Evolutionary conservation across 2,888 invertebrate species (phyloP), one percentile per base, ranked within the genome.

Genomic region (Frankliniella intonsa): DNA sequence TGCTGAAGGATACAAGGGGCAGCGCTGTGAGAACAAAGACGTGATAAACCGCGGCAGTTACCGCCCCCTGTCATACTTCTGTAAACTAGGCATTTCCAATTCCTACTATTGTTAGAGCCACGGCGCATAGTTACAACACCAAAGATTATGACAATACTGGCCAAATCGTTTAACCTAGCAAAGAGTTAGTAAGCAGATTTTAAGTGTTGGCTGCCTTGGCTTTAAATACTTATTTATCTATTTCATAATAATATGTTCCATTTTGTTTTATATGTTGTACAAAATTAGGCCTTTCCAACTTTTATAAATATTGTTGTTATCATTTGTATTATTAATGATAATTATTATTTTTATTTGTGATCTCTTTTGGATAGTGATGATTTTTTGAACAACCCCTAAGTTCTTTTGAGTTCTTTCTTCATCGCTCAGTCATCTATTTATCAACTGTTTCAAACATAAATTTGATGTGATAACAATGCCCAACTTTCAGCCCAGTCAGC

Each of bases 11-110:
- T 94, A 92, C 91, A 92, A 92, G 88, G 94, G 94, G 87, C 91
- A 91, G 88, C 92, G 93, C 87, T 95, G 95, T 90, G 94, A 94
- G 89, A 92, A 91, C 89, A 94, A 95, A 92, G 92, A 93, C 89
- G 92, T 93, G 87, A 91, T 91, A 88, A 87, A 90, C 89, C 88
- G 91, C 91, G 92, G 93, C 91, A 93, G 93, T 94, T 93, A 93
- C 92, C 92, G 91, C 89, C 91, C 92, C 83, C 85, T 85, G 85
- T 84, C 85, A 89, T 93, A 92, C 90, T 91, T 92, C 89, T 94
- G 94, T 92, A 93, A 92, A 91, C 90, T 93, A 90, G 93, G 94
- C 89, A 91, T 93, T 88, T 93, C 92, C 87, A 92, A 91, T 89
- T 92, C 92, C 89, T 93, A 93, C 91, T 93, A 93, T 90, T 94